A percentile compares a stretch with the other conserved stretches of the same genome.
These are phyloP conservation scores for Steinernema hermaphroditum DNA, from an alignment of 2,888 invertebrate genomes.

Conservation along the genomic window DNA sequence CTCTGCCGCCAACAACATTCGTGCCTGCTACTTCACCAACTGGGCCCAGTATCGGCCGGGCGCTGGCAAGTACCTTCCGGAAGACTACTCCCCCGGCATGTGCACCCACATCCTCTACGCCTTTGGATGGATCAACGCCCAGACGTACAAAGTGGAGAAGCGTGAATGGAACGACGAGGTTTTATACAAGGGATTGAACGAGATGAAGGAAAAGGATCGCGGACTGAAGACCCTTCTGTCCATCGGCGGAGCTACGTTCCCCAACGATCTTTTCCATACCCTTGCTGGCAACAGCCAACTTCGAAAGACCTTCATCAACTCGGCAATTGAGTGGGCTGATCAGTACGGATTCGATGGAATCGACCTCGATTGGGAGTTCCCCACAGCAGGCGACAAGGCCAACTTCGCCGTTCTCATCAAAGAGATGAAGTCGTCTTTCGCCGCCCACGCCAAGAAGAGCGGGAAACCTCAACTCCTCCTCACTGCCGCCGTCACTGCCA, in stretches of 20 bases:
- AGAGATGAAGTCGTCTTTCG: constrained; percentile 53
- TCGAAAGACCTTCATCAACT: constrained; percentile 71
- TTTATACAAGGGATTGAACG: constrained; percentile 82
- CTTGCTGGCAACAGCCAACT: constrained; percentile 39
- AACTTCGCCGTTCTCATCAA: constrained; percentile 34
- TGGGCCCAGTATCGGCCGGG: constrained; percentile 89
- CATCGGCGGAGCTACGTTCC: constrained; percentile 94
- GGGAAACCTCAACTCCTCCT: constrained; percentile 72
- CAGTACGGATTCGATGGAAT: constrained; percentile 59
- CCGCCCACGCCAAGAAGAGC: constrained; percentile 44
- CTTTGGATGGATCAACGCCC: constrained; percentile 92
- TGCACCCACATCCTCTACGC: constrained; percentile 86
- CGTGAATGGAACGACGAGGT: constrained; percentile 75
- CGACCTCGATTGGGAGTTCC: constrained; percentile 63
- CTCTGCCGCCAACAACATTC: constrained; percentile 34
- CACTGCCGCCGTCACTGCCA: constrained; percentile 83
- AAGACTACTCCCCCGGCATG: constrained; percentile 50
- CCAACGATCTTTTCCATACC: constrained; percentile 73
- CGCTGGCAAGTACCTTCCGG: constrained; percentile 69
- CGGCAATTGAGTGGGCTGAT: constrained; percentile 45
- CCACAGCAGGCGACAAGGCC: constrained; percentile 66
- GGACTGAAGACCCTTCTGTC: constrained; percentile 88
- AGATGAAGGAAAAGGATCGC: constrained; percentile 84
- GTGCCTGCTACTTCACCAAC: constrained; percentile 88
- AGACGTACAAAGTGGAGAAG: constrained; percentile 66